A percentile compares a stretch with the other conserved stretches of the same genome.
Conservation (phyloP, 1,140 invertebrate genomes). For the Vollenhovia emeryi region DNA sequence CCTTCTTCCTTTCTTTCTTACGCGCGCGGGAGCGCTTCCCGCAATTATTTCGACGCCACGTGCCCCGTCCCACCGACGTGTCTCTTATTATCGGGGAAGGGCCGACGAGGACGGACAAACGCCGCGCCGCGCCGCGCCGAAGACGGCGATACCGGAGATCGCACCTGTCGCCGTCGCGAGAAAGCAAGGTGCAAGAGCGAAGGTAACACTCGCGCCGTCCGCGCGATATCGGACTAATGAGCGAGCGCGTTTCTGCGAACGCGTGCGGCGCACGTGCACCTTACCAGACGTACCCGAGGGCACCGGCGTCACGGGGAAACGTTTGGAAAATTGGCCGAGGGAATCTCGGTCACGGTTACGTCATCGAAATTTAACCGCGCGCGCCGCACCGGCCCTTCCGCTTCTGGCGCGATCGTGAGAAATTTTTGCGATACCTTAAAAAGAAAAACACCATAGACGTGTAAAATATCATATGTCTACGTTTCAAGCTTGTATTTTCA, state of each 20-base stretch:
- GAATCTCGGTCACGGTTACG: not conserved
- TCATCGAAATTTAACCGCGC: not conserved
- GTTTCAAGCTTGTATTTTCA: no score
- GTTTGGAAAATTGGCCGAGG: not conserved
- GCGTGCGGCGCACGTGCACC: not conserved
- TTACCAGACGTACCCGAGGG: not conserved
- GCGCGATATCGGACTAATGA: conserved; percentile 80
- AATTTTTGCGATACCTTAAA: no score
- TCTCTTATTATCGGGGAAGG: conserved; percentile 74
- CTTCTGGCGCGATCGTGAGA: no score
- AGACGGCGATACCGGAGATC: conserved; percentile 64
- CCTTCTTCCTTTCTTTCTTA: no score
- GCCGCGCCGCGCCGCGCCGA: conserved; percentile 18
- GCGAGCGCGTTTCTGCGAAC: conserved; percentile 52
- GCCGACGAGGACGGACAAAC: conserved; percentile 64
- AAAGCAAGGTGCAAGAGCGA: conserved; percentile 76
- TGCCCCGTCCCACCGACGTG: conserved; percentile 63
- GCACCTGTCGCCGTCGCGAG: conserved; percentile 77
- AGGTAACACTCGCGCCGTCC: conserved; percentile 70
- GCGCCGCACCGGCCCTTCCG: no score
- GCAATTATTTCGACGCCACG: conserved; percentile 74
- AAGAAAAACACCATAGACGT: no score
- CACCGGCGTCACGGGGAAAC: not conserved
- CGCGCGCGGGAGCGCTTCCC: conserved; percentile 45
- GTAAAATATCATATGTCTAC: no score